Percentiles rank a stretch among this genome's conserved stretches.
These are phyloP conservation scores for Drosophila nikananu DNA, from an alignment of 1,140 invertebrate species.

Conservation along the genomic window DNA sequence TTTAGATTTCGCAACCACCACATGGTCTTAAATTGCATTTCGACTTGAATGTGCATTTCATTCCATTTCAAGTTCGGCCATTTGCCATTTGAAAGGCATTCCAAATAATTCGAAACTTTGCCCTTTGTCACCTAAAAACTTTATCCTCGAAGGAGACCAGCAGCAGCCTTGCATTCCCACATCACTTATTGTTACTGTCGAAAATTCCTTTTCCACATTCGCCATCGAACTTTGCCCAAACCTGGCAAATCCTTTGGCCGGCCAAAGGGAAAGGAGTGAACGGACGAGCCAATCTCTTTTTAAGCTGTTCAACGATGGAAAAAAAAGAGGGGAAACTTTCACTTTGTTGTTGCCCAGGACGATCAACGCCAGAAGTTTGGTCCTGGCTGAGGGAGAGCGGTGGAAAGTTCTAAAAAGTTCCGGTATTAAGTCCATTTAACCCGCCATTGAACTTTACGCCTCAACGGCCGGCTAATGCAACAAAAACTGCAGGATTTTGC, in stretches of 20 bases:
- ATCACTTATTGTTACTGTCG: conserved; percentile 60
- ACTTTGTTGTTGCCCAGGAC: conserved; percentile 68
- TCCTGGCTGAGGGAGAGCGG: neutral
- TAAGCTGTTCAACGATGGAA: conserved; percentile 65
- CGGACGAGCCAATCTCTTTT: conserved; percentile 74
- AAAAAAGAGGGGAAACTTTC: conserved; percentile 60
- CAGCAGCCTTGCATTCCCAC: conserved; percentile 25
- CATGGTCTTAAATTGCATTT: conserved; percentile 31
- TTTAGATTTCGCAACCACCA: conserved; percentile 12
- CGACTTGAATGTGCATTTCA: conserved; percentile 45
- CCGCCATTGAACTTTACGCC: conserved; percentile 83
- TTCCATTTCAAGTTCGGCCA: conserved; percentile 46
- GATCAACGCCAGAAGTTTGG: conserved; percentile 71
- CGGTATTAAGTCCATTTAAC: conserved; percentile 82
- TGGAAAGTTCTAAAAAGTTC: conserved; percentile 74
- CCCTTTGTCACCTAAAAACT: conserved; percentile 55
- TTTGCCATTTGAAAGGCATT: conserved; percentile 48
- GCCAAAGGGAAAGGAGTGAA: neutral
- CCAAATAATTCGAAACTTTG: conserved; percentile 47
- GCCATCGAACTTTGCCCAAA: conserved; percentile 50
- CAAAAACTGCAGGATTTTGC: conserved; percentile 61
- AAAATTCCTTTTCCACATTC: conserved; percentile 41
- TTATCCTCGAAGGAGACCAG: conserved; percentile 32
- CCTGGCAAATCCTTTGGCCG: conserved; percentile 44
- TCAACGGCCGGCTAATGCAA: conserved; percentile 72